phyloP scores from a whole-genome alignment of 2,888 invertebrate genomes.

The Scotopteryx bipunctaria region DNA sequence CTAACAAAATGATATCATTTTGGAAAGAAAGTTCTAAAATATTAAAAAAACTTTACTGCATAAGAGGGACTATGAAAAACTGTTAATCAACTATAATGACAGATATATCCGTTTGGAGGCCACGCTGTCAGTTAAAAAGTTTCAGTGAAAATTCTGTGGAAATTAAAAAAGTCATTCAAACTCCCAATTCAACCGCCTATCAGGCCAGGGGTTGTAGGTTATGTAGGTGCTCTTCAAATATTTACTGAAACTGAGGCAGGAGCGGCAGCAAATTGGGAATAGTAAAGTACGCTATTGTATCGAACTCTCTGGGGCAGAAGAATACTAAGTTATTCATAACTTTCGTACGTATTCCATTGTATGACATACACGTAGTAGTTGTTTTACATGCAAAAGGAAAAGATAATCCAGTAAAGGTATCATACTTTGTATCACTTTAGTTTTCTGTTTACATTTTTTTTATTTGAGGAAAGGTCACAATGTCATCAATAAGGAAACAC shows the following conservation, averaged over 20 bases:
- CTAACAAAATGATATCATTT: neutral
- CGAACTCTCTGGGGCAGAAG: neutral
- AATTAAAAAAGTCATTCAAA: neutral
- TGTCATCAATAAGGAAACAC: no score
- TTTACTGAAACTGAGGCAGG: conserved; percentile 42
- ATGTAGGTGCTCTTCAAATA: conserved; percentile 44
- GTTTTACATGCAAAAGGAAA: no score
- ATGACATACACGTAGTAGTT: no score
- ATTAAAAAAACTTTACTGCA: neutral
- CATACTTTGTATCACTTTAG: no score
- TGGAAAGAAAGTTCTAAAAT: neutral
- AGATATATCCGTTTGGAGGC: conserved; percentile 8
- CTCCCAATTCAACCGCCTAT: conserved; percentile 1
- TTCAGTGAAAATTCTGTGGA: conserved; percentile 4
- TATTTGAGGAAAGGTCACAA: no score
- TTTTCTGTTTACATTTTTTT: no score
- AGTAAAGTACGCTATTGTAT: conserved; percentile 5
- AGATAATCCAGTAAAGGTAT: no score
- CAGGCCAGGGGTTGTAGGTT: no score
- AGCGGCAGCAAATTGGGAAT: conserved; percentile 44
- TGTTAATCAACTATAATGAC: neutral
- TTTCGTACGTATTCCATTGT: conserved; percentile 1
- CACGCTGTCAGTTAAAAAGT: conserved; percentile 7
- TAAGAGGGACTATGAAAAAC: no score
- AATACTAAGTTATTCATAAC: conserved; percentile 7